Percentiles rank a stretch among this genome's conserved stretches.
Conservation (phyloP, 2,888 invertebrate species). For the Caenorhabditis macrosperma region DNA sequence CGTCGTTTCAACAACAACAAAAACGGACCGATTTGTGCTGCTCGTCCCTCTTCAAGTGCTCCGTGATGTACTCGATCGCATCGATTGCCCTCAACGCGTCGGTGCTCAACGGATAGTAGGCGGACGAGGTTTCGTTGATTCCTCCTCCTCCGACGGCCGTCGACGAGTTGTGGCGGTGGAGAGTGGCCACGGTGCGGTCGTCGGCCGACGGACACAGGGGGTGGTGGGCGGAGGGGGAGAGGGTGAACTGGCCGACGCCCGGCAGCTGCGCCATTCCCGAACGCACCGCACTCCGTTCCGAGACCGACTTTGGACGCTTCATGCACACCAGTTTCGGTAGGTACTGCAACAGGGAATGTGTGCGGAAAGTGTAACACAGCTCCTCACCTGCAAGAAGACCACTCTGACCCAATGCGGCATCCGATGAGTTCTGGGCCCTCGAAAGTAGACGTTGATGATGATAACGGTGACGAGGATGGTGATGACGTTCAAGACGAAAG, state of each 20-base stretch:
- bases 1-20: too few relatives aligned
- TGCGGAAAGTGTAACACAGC: too few relatives aligned
- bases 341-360: too few relatives aligned
- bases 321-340: conserved; percentile 86
- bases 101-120: conserved; percentile 64
- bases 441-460: conserved; percentile 99
- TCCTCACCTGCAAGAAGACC: conserved; percentile 90
- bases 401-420: conserved; percentile 98
- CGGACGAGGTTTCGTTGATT: conserved; percentile 65
- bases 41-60: conserved; percentile 77
- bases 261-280: conserved; percentile 62
- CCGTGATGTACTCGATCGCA: conserved; percentile 77
- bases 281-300: conserved; percentile 81
- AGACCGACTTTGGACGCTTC: conserved; percentile 87
- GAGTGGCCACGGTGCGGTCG: conserved; percentile 28
- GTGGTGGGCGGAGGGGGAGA: conserved; percentile 74
- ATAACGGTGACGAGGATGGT: conserved; percentile 96
- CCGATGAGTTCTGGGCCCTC: conserved; percentile 95
- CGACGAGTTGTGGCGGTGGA: too few relatives aligned
- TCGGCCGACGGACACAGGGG: conserved; percentile 69
- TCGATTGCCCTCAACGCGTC: conserved; percentile 69
- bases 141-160: too few relatives aligned
- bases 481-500: conserved; percentile 99
- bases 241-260: conserved; percentile 75
- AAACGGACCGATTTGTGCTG: conserved; percentile 76